Conservation (phyloP, 2,113 vertebrate genomes). For the Paramormyrops kingsleyae region DNA sequence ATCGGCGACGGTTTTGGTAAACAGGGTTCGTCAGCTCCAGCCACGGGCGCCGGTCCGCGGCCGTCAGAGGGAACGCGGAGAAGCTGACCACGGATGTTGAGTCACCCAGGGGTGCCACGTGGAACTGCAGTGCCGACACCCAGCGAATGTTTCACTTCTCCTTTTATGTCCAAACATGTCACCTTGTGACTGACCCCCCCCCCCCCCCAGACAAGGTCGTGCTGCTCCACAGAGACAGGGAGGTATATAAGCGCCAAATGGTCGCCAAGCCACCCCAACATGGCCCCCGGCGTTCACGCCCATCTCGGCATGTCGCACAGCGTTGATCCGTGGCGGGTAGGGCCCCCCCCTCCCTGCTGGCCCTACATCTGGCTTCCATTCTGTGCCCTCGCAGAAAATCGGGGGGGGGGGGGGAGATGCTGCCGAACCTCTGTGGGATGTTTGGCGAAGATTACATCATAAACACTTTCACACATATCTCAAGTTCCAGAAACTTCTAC, state of each 20-base stretch:
- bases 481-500: slow-evolving; percentile 3
- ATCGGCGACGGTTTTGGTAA: background rate
- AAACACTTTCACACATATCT: slow-evolving; percentile 9
- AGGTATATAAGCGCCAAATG: background rate
- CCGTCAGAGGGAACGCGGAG: background rate
- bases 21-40: background rate
- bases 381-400: background rate
- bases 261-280: background rate
- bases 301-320: background rate
- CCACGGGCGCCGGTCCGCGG: background rate
- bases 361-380: background rate
- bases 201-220: no score
- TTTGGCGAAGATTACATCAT: slow-evolving; percentile 1
- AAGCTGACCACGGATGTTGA: background rate
- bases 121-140: background rate
- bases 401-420: no score
- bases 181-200: background rate
- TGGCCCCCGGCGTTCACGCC: background rate
- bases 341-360: background rate
- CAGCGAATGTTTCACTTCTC: background rate
- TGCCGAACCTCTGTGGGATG: background rate
- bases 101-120: background rate
- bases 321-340: background rate
- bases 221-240: background rate
- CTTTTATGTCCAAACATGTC: background rate